Base-by-base conservation (phyloP, 2,888 invertebrate species). In the Sacculina carcini region DNA sequence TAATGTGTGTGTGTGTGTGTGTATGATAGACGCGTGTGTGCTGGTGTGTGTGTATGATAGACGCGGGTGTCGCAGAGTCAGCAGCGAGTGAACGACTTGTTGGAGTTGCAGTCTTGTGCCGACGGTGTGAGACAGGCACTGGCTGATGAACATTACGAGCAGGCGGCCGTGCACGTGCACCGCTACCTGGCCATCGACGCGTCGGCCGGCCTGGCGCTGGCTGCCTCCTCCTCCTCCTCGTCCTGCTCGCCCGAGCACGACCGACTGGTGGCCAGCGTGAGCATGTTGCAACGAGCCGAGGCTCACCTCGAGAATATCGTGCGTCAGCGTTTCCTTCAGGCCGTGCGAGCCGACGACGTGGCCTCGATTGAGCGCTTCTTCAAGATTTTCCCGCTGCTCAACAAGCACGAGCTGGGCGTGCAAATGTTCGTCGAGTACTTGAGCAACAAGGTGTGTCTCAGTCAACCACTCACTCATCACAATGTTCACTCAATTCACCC, bases 91-190 rank as follows among this genome's bases (percentile, higher is more conserved):
- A 85, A 90, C 60, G 94, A 96, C 64, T 72, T 96, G 36, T 77
- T 94, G 53, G 94, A 96, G 64, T 70, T 96, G 50, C 87, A 92
- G 66, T 51, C 87, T 52, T 98, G 96, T 64, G 89, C 90, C 48
- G 86, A 92, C 64, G 96, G 94, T n/a, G 96, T 98, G 0, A 82
- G 89, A 57, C 77, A 82, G 48, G 92, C 98, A 1, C 77, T 99
- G 51, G 75, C 77, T 56, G 83, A 85, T 59, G 90, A 94, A 66
- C 90, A 99, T 65, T 96, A 84, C 67, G 98, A 99, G 66, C 81
- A 84, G 67, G 90, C 92, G 51, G 94, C 96, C 12, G 86, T 78
- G 0, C 94, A 94, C 63, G 82, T 98, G 44, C 86, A 92, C 59
- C 74, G 96, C 40, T 94, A 87, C 66, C 71, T 92, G 39, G 78